Evolutionary conservation across 2,888 invertebrate species (phyloP), one percentile per base, ranked within the genome.

Genomic region (Tethea ocularis): DNA sequence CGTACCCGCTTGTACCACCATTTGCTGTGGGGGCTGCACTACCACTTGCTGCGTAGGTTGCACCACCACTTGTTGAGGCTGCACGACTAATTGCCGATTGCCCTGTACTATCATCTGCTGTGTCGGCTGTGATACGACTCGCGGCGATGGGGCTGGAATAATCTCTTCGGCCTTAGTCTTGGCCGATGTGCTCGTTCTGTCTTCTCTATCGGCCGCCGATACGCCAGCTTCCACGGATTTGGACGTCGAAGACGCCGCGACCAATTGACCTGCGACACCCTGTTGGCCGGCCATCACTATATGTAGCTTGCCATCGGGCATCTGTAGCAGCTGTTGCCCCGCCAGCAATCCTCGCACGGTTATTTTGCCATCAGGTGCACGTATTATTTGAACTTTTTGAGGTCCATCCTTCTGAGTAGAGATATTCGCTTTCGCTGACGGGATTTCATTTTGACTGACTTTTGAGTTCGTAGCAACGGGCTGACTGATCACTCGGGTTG

Each of bases 261-360:
- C 89, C 26, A 93, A 75, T 67, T 92, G 91, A 2, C 93, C 92
- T 0, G 84, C 75, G 62, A 90, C 84, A 17, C 94, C 93, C 52
- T 95, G 91, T 77, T 95, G 95, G 8, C 94, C 94, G 11, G 95
- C 94, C 82, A 95, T 96, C 38, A 97, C 94, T 20, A 98, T 96
- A 81, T 98, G 98, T 24, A 98, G 90, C 83, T 98, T 97, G 0
- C 99, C 99, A 85, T 99, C 98, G 0, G 98, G 96, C 95, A 98
- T 96, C 83, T 98, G 97, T 52, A 98, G 96, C 59, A 99, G 91
- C 80, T 98, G 98, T 82, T 99, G 99, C 58, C 98, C 98, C 53
- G 98, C 97, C 86, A 97, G 94, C 10, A 99, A 93, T 0, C 99
- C 99, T 62, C 97, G 95, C 1, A 99, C 98, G 74, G 98, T 97